These are phyloP conservation scores for Brachyptera putata DNA, from an alignment of 2,888 invertebrate species.

Conservation along the genomic window DNA sequence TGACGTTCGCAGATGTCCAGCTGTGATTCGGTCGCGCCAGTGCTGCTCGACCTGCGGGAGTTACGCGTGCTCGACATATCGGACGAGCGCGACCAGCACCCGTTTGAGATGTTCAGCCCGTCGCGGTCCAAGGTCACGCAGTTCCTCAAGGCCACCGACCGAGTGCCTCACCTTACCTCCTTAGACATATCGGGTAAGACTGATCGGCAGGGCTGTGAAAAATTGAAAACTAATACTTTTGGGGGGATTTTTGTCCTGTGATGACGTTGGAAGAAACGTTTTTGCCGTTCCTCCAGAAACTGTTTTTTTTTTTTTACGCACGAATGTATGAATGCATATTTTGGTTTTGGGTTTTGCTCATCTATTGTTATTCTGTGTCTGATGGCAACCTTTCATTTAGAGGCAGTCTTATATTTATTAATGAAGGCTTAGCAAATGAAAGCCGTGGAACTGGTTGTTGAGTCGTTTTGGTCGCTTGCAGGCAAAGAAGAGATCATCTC, in stretches of 20 bases:
- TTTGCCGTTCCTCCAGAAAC: neutral
- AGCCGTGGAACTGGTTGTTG: too few species aligned
- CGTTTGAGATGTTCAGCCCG: conserved; percentile 47
- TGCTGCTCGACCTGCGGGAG: conserved; percentile 50
- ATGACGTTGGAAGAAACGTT: neutral
- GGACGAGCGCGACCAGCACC: conserved; percentile 49
- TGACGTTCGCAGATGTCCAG: conserved; percentile 34
- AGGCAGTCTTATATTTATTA: too few species aligned
- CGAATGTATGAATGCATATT: too few species aligned
- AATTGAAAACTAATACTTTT: neutral
- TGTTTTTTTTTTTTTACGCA: too few species aligned
- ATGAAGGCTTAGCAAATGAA: too few species aligned
- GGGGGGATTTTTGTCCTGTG: neutral
- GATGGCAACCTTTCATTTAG: too few species aligned
- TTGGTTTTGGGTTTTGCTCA: too few species aligned
- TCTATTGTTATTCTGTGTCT: too few species aligned
- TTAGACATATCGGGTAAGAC: conserved; percentile 59
- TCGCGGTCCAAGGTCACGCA: conserved; percentile 45
- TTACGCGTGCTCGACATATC: conserved; percentile 56
- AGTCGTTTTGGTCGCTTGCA: conserved; percentile 30
- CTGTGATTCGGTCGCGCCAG: conserved; percentile 45
- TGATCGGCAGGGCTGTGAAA: too few species aligned
- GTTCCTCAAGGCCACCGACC: conserved; percentile 46
- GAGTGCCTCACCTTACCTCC: conserved; percentile 54
- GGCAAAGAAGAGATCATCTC: conserved; percentile 52